Evolutionary conservation across 35 echinoderm and acorn worm species (phyloP), one percentile per base, ranked within the genome.

Genomic region (Apostichopus parvimensis): DNA sequence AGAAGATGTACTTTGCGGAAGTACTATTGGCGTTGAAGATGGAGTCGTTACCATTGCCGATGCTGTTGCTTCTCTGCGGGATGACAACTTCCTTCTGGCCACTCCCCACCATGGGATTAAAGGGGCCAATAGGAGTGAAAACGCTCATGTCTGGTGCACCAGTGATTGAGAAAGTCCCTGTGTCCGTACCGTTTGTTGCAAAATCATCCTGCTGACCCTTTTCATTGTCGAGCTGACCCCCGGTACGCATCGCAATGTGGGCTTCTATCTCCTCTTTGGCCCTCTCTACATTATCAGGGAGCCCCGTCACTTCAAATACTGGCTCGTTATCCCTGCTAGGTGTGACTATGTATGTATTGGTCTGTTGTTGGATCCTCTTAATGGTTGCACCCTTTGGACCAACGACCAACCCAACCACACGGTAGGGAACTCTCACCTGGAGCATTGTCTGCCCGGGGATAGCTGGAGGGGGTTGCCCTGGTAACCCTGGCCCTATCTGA

Each of bases 341-440:
- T 12, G 96, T 98, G 70, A 98, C 94, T 73, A 98, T 98, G 78
- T 98, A 98, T 0, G 96, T 98, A 79, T 95, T 95, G 12, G 96
- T 98, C 73, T 93, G 92, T 85, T 98, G 96, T 78, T 98, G 96
- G 78, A 98, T 98, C 25, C 96, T 93, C 90, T 98, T 98, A 21
- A 98, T 95, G 18, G 96, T 98, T 23, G 96, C 94, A 17, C 96
- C 96, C 60, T 98, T 98, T 5, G 96, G 96, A 68, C 96, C 96
- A 53, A 98, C 96, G 0, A 98, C 96, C 85, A 98, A 89, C 15
- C 96, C 96, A 2, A 98, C 96, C 15, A 98, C 96, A 18, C 96
- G 80, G 78, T 98, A 98, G 0, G 96, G 96, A 56, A 98, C 96
- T 77, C 94, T 92, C 59, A 98, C 96, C 83, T 98, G 96, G 9